Evolutionary conservation across 2,888 invertebrate species (phyloP).

Genomic region (Megastigmus dorsalis): DNA sequence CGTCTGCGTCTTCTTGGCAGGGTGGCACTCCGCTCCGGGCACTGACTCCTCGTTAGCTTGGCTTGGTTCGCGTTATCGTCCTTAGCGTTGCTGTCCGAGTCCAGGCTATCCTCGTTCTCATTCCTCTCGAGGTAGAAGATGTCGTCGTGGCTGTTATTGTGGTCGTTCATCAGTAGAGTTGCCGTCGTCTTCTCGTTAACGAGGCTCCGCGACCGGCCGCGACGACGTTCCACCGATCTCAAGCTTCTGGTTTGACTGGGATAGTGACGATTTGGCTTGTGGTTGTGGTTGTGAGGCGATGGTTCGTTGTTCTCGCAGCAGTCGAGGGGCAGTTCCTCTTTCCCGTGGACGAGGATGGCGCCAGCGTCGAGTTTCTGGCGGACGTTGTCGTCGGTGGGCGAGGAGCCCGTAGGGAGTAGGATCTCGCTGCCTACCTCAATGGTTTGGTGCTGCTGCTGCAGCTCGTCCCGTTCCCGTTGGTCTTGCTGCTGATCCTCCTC

Average conservation of each 20-base stretch:
- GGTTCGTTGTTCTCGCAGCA: conserved; percentile 49
- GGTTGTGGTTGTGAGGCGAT: not conserved
- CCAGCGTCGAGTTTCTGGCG: conserved; percentile 76
- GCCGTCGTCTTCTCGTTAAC: conserved; percentile 66
- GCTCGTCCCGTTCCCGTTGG: conserved; percentile 22
- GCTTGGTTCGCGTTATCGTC: conserved; percentile 18
- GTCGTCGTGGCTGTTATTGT: conserved; percentile 29
- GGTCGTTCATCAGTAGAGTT: conserved; percentile 58
- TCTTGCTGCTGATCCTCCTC: conserved; percentile 59
- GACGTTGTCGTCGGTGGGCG: conserved; percentile 71
- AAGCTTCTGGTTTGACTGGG: not conserved
- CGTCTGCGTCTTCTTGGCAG: conserved; percentile 67
- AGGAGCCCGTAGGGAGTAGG: conserved; percentile 68
- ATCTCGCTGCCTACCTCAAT: conserved; percentile 73
- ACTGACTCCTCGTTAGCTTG: conserved; percentile 37
- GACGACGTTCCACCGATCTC: conserved; percentile 40
- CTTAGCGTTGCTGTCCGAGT: not conserved
- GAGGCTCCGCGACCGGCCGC: conserved; percentile 56
- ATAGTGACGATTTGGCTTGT: not conserved
- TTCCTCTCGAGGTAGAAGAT: conserved; percentile 2
- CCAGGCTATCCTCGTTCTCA: conserved; percentile 3
- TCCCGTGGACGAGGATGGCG: conserved; percentile 78
- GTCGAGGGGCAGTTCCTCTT: conserved; percentile 81
- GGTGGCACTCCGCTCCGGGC: conserved; percentile 64
- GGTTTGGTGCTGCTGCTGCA: conserved; percentile 56